Percentiles rank a stretch among this genome's conserved stretches.
phyloP scores from a whole-genome alignment of 2,888 invertebrate species.

The Cartodere bifasciata region DNA sequence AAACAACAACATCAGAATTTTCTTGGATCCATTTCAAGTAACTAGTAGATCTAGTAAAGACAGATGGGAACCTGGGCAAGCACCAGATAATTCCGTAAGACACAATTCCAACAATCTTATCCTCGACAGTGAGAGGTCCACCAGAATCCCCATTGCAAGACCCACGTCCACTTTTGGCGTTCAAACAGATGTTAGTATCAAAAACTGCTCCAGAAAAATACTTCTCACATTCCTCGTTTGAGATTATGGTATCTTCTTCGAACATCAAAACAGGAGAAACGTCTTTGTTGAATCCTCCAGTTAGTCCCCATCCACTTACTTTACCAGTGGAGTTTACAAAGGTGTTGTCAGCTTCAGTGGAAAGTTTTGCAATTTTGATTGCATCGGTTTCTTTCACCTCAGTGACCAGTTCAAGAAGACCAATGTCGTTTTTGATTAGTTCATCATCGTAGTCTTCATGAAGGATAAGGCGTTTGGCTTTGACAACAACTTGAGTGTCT shows the following conservation, averaged over 20 bases:
- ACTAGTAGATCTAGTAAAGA: neutral
- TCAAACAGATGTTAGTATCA: constrained; percentile 12
- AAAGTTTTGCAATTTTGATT: neutral
- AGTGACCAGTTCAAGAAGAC: neutral
- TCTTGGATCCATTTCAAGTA: neutral
- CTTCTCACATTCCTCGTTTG: constrained; percentile 10
- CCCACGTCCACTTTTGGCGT: constrained; percentile 10
- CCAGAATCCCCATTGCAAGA: constrained; percentile 17
- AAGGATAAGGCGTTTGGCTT: neutral
- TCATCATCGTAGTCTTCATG: neutral
- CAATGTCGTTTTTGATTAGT: neutral
- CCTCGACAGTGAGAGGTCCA: constrained; percentile 14
- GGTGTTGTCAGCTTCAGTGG: constrained; percentile 1
- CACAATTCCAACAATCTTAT: constrained; percentile 13
- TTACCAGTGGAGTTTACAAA: constrained; percentile 10
- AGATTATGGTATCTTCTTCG: constrained; percentile 13
- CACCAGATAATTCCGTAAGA: neutral
- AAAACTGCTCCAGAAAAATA: constrained; percentile 6
- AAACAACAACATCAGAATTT: neutral
- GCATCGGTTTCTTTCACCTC: no score
- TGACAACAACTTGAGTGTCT: neutral
- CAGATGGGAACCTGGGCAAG: neutral
- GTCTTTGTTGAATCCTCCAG: constrained; percentile 7
- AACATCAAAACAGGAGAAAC: constrained; percentile 12
- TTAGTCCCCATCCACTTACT: constrained; percentile 17